Conservation (phyloP, 2,888 invertebrate genomes). For the Venustoraphidia nigricollis region DNA sequence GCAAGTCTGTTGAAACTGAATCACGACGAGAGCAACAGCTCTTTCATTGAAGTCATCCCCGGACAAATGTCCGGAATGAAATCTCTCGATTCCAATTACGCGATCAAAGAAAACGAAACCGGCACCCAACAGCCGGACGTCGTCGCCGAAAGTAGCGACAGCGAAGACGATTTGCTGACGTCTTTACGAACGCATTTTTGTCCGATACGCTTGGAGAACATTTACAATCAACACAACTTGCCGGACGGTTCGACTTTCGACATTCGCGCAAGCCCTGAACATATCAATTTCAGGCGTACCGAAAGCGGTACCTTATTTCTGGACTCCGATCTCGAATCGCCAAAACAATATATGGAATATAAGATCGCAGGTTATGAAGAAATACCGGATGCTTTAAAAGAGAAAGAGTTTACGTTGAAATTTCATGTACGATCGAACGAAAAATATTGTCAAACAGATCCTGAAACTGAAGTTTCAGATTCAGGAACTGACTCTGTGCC, state of each 20-base stretch:
- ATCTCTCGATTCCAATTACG: not conserved
- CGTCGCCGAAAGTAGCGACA: constrained; percentile 18
- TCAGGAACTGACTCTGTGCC: not conserved
- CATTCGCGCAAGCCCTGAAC: constrained; percentile 44
- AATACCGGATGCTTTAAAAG: constrained; percentile 11
- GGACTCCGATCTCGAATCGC: constrained; percentile 30
- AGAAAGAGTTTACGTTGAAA: constrained; percentile 40
- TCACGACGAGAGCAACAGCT: constrained; percentile 42
- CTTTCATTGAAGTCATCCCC: constrained; percentile 42
- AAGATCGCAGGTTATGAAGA: constrained; percentile 27
- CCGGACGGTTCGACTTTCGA: constrained; percentile 59
- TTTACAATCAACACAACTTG: constrained; percentile 31
- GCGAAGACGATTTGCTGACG: constrained; percentile 56
- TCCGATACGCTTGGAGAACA: constrained; percentile 39
- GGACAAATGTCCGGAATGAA: not conserved
- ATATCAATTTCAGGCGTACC: constrained; percentile 48
- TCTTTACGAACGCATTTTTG: constrained; percentile 71
- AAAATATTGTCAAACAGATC: constrained; percentile 41
- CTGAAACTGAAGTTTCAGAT: constrained; percentile 11
- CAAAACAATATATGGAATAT: constrained; percentile 37
- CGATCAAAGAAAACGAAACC: constrained; percentile 5
- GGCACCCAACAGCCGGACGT: constrained; percentile 3
- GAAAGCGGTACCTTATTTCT: constrained; percentile 45
- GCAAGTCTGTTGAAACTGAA: constrained; percentile 40
- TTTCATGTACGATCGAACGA: constrained; percentile 46